These are phyloP conservation scores for Strix occidentalis DNA, from an alignment of 2,797 vertebrate species.

Conservation along the genomic window DNA sequence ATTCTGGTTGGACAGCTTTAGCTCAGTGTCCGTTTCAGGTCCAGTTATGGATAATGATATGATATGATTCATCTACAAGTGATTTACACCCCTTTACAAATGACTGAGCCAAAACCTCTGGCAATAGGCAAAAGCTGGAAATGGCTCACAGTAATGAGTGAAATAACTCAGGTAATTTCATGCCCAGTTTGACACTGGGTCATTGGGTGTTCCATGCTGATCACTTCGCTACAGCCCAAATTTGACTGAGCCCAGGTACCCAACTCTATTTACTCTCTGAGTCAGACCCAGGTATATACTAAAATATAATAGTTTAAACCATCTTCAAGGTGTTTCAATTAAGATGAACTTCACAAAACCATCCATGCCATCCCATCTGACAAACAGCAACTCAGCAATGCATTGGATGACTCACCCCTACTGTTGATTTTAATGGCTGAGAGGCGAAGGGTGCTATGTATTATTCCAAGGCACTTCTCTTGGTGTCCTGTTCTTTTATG, in stretches of 20 bases:
- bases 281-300: neutral
- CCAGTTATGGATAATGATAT: neutral
- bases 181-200: neutral
- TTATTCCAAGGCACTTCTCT: neutral
- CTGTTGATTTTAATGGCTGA: neutral
- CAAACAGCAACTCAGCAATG: neutral
- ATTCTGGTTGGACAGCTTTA: neutral
- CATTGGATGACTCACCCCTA: neutral
- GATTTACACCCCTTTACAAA: neutral
- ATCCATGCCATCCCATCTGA: neutral
- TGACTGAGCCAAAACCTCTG: neutral
- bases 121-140: neutral
- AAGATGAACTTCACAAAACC: neutral
- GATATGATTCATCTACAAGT: neutral
- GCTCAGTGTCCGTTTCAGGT: neutral
- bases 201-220: neutral
- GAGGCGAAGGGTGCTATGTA: accelerated
- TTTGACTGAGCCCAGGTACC: neutral
- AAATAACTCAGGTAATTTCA: neutral
- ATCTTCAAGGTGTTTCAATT: neutral
- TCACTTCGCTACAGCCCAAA: neutral
- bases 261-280: neutral
- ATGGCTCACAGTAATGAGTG: neutral
- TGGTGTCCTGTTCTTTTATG: neutral
- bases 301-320: neutral